phyloP scores from a whole-genome alignment of 2,888 invertebrate species.

The Geotrupes spiniger region DNA sequence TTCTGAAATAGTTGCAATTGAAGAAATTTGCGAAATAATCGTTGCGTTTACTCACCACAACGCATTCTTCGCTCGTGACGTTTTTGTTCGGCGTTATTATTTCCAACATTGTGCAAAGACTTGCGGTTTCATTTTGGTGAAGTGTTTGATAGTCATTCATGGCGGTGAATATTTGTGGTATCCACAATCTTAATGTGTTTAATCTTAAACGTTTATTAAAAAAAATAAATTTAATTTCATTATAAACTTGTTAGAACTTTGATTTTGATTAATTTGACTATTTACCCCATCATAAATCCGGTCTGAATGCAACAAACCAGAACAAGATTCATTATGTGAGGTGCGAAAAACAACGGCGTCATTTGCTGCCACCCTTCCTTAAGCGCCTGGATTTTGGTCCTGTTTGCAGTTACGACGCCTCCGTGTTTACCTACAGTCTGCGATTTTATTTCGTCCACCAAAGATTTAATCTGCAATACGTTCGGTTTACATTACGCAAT shows the following conservation, averaged over 20 bases:
- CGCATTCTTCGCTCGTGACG: constrained; percentile 33
- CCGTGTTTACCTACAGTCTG: constrained; percentile 18
- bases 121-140: constrained; percentile 41
- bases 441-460: constrained; percentile 37
- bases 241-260: too few species aligned
- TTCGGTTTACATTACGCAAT: too few species aligned
- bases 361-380: constrained; percentile 61
- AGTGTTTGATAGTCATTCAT: constrained; percentile 50
- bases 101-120: constrained; percentile 53
- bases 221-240: constrained; percentile 41
- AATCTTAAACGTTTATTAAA: too few species aligned
- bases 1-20: constrained; percentile 32
- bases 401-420: constrained; percentile 32
- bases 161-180: constrained; percentile 80
- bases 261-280: background rate
- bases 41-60: constrained; percentile 41
- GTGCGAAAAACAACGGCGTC: constrained; percentile 62
- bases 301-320: constrained; percentile 65
- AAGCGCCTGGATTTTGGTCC: constrained; percentile 51
- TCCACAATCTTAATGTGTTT: constrained; percentile 82
- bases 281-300: constrained; percentile 64
- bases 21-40: background rate
- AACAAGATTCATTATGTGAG: constrained; percentile 59
- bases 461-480: constrained; percentile 39
- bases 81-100: constrained; percentile 43